Evolutionary conservation across 2,888 invertebrate genomes (phyloP), one percentile per base, ranked within the genome.

Genomic region (Trissoscelio sp.): DNA sequence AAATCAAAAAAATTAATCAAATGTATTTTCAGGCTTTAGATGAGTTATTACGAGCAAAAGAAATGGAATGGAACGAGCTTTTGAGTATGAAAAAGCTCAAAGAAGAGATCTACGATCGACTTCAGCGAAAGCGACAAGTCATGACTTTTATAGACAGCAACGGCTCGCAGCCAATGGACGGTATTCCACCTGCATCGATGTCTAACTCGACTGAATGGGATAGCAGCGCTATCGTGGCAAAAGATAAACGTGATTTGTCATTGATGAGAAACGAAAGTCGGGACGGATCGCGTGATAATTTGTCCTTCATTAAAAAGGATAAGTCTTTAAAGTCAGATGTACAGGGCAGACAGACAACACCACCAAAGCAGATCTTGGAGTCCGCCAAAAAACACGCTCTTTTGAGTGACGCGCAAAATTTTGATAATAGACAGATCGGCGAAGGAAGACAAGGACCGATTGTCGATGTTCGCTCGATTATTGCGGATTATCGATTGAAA

Each of bases 21-120:
- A n/a, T n/a, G n/a, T n/a, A n/a, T n/a, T n/a, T n/a, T n/a, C 93
- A 95, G 86, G 94, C 95, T 0, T 91, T 97, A 78, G 93, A 95
- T 82, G 95, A 95, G 86, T 92, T 96, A 60, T 95, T 96, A 0
- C 94, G 94, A 86, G 94, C 95, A 87, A 97, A 97, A 89, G 97
- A 97, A 92, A 94, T 95, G 85, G 97, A 97, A 90, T 96, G 96
- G 96, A 96, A 97, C 89, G 95, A 96, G 78, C 95, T 97, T 66
- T 90, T 97, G 11, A 95, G 96, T 87, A 92, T 96, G 84, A 96
- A 96, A 89, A 96, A 96, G 89, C 93, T 97, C 2, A 97, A 97
- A 92, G 96, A 97, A 88, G 97, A 97, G 88, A 94, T 96, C 18
- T 92, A 96, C 58, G 92, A 95, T 5, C 92, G 97, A 83, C 91